Evolutionary conservation across 1,140 invertebrate species (phyloP), one percentile per base, ranked within the genome.

Genomic region (Antheraea mylitta): DNA sequence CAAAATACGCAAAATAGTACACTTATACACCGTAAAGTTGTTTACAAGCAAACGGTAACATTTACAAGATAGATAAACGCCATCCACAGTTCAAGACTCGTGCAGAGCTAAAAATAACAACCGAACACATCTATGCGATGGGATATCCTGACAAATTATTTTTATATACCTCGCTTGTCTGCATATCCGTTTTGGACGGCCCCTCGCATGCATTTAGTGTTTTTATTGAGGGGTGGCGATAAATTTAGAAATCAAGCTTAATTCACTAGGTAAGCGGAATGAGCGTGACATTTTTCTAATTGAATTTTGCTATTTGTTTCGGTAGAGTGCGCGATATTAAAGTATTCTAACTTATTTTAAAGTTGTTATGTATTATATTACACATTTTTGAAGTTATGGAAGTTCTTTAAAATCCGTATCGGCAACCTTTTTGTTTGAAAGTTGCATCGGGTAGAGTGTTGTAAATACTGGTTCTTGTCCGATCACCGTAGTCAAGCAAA

Each of bases 101-200:
- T 67, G 68, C 72, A 68, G 66, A 60, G 69, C 74, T 83, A 80
- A 80, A 88, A 84, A 87, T 90, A 90, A 73, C 71, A 69, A 65
- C 75, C 73, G 79, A 76, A 69, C 70, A 62, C 81, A 69, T 81
- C 78, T 74, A 80, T 82, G 84, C 79, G 81, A 81, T 85, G 81
- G 85, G 82, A 90, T 85, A 88, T 90, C 87, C 87, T 88, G 87
- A 88, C 85, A 85, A 85, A 87, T 85, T 87, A 87, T 88, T 88
- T 87, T 85, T 88, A 87, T 84, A 82, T 85, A 83, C 79, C 85
- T 78, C 76, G 77, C 80, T 77, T 80, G 81, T 80, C 72, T 68
- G 75, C 78, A 81, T 87, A 83, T 87, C 82, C 85, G 82, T 74
- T 82, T 70, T 74, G 58, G 45, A 53, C 45, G 45, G 45, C 16